Evolutionary conservation across 2,113 vertebrate genomes (phyloP).

Genomic region (Otolemur garnettii): DNA sequence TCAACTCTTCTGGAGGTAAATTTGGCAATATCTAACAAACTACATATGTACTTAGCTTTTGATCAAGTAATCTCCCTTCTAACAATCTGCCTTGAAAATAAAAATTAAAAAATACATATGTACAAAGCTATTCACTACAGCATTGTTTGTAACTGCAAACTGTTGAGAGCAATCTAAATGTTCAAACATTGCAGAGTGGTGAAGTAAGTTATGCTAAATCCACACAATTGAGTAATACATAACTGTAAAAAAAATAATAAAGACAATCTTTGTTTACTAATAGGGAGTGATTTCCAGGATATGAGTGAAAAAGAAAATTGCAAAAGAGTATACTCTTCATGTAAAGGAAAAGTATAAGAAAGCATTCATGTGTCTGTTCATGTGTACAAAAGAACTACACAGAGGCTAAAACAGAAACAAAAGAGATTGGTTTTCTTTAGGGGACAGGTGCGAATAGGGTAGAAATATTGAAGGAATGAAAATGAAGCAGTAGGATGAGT

Average conservation of each 20-base stretch:
- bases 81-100: slow-evolving; percentile 12
- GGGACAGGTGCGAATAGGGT: neutral
- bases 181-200: neutral
- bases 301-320: neutral
- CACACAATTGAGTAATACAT: neutral
- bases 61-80: slow-evolving; percentile 30
- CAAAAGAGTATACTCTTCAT: neutral
- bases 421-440: neutral
- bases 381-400: neutral
- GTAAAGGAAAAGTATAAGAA: neutral
- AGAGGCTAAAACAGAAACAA: slow-evolving; percentile 3
- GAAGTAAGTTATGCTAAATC: neutral
- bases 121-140: neutral
- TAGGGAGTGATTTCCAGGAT: neutral
- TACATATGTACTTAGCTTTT: neutral
- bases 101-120: neutral
- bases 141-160: neutral
- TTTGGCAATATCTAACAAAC: neutral
- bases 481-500: neutral
- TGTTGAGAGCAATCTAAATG: neutral
- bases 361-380: neutral
- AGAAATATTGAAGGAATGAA: neutral
- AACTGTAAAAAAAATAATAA: neutral
- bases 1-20: slow-evolving; percentile 4
- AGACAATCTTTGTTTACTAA: neutral